Percentiles rank a stretch among this genome's conserved stretches.
phyloP scores from a whole-genome alignment of 2,888 invertebrate genomes.

The Phlogophora meticulosa region DNA sequence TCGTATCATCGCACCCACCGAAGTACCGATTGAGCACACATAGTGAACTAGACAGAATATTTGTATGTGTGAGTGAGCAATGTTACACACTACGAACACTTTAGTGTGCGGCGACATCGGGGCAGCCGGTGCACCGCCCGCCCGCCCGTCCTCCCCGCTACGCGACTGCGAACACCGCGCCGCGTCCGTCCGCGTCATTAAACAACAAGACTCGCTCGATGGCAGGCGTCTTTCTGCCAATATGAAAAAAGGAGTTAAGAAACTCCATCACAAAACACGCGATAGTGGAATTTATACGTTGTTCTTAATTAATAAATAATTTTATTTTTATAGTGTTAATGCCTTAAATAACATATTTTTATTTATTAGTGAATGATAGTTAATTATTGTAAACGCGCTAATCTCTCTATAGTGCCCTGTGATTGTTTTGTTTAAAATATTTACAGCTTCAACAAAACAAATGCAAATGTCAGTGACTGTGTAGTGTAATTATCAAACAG shows the following conservation, averaged over 20 bases:
- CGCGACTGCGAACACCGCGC: constrained; percentile 89
- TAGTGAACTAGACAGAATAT: constrained; percentile 86
- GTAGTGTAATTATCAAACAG: constrained; percentile 78
- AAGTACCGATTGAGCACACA: constrained; percentile 85
- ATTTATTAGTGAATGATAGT: constrained; percentile 90
- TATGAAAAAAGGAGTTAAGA: constrained; percentile 89
- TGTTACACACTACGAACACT: constrained; percentile 74
- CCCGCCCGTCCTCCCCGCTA: constrained; percentile 87
- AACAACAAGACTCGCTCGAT: constrained; percentile 91
- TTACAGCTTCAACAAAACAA: constrained; percentile 79
- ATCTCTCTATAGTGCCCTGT: constrained; percentile 86
- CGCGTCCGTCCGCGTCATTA: constrained; percentile 89
- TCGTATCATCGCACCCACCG: constrained; percentile 79
- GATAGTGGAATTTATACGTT: constrained; percentile 89
- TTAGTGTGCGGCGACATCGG: constrained; percentile 88
- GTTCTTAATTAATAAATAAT: constrained; percentile 87
- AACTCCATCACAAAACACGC: constrained; percentile 88
- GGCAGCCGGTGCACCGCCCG: constrained; percentile 89
- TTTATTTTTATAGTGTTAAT: constrained; percentile 90
- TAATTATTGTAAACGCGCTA: constrained; percentile 87
- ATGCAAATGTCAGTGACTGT: constrained; percentile 83
- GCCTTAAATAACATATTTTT: constrained; percentile 85
- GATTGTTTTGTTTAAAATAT: constrained; percentile 88
- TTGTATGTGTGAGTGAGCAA: constrained; percentile 77
- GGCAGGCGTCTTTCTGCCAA: constrained; percentile 90